Conservation (phyloP, 2,797 vertebrate genomes). For the Gobionotothen gibberifrons region DNA sequence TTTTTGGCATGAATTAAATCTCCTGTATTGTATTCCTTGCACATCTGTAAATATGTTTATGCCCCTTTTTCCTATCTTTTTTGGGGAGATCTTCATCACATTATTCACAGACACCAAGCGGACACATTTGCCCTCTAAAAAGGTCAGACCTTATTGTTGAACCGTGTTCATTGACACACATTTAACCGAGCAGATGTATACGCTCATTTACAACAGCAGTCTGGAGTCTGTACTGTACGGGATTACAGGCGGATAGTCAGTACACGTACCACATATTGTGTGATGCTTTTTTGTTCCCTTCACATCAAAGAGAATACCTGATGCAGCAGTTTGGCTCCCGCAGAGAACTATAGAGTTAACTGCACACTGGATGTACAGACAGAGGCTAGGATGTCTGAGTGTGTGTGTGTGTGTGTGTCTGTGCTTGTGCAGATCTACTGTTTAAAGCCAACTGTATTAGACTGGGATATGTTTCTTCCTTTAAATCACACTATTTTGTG, state of each 20-base stretch:
- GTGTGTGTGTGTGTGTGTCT: conserved; percentile 7
- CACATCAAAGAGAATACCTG: conserved; percentile 71
- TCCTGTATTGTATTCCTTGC: not conserved
- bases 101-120: not conserved
- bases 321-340: conserved; percentile 69
- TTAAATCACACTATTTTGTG: not conserved
- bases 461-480: not conserved
- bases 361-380: conserved; percentile 31
- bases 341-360: conserved; percentile 62
- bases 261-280: conserved; percentile 37
- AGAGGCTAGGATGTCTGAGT: conserved; percentile 28
- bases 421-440: conserved; percentile 3
- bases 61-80: not conserved
- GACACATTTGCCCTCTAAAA: conserved; percentile 6
- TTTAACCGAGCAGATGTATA: conserved; percentile 21
- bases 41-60: not conserved
- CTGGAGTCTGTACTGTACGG: conserved; percentile 40
- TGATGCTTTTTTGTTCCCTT: conserved; percentile 62
- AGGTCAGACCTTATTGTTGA: conserved; percentile 10
- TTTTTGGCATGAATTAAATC: not conserved
- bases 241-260: conserved; percentile 35
- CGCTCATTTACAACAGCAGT: conserved; percentile 16
- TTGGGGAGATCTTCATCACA: too few relatives aligned
- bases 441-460: conserved; percentile 5
- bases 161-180: conserved; percentile 32